Conservation (phyloP, 2,113 vertebrate species). For the Protobothrops mucrosquamatus region DNA sequence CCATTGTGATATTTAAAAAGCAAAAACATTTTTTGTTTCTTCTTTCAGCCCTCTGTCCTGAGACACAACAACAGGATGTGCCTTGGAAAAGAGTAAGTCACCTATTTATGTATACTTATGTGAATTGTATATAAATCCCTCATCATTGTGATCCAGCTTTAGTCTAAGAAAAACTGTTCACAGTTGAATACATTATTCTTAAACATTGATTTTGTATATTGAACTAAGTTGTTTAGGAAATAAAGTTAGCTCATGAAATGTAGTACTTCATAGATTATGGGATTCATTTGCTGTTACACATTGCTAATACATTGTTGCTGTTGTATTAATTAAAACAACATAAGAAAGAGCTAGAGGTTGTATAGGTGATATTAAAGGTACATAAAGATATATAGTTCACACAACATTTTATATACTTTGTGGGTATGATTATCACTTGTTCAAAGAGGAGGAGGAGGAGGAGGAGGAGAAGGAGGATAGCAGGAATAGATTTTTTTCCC, state of each 20-base stretch:
- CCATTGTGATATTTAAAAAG: background rate
- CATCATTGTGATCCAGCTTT: background rate
- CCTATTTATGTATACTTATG: background rate
- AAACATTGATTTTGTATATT: background rate
- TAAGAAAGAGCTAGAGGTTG: background rate
- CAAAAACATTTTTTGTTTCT: conserved; percentile 16
- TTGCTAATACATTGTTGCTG: no score
- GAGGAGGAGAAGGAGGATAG: background rate
- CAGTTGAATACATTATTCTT: background rate
- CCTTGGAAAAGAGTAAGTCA: conserved; percentile 82
- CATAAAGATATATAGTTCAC: background rate
- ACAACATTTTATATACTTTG: background rate
- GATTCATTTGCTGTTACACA: background rate
- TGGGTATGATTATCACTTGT: background rate
- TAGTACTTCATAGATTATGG: background rate
- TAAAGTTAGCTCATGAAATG: background rate
- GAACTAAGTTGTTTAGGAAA: background rate
- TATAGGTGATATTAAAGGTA: background rate
- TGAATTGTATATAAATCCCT: background rate
- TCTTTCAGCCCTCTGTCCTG: conserved; percentile 87
- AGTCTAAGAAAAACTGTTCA: background rate
- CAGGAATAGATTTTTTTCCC: background rate
- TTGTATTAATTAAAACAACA: background rate
- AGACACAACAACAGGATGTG: conserved; percentile 87
- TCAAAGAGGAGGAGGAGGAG: background rate